These are phyloP conservation scores for Nycticorax nycticorax DNA, from an alignment of 2,113 vertebrate genomes.

Conservation along the genomic window DNA sequence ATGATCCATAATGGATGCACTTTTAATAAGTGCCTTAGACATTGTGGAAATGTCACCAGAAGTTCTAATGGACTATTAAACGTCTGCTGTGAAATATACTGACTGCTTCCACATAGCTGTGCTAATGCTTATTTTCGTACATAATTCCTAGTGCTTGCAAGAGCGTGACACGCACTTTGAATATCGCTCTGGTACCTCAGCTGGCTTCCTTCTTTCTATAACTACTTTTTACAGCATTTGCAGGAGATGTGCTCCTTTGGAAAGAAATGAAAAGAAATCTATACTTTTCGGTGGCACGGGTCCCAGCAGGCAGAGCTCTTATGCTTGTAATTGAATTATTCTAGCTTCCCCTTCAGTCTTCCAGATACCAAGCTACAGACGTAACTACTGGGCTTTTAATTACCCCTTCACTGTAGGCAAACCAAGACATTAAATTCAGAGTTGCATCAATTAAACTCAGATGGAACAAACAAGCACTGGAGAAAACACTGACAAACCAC, in stretches of 20 bases:
- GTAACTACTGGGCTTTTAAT: neutral
- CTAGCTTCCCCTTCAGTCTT: neutral
- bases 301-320: neutral
- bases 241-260: neutral
- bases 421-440: neutral
- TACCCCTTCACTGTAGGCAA: neutral
- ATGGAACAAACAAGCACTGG: neutral
- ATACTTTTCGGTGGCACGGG: neutral
- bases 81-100: neutral
- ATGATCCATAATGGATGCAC: neutral
- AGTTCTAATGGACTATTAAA: neutral
- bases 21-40: constrained; percentile 5
- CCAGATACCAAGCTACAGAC: neutral
- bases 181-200: neutral
- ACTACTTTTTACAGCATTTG: neutral
- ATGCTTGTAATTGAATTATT: neutral
- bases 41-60: neutral
- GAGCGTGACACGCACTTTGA: neutral
- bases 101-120: neutral
- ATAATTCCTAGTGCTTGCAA: neutral
- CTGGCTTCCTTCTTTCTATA: neutral
- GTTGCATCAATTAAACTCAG: neutral
- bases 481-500: neutral
- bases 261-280: neutral
- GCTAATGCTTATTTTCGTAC: neutral